Evolutionary conservation across 2,888 invertebrate species (phyloP).

Genomic region (Standfussiana lucernea): DNA sequence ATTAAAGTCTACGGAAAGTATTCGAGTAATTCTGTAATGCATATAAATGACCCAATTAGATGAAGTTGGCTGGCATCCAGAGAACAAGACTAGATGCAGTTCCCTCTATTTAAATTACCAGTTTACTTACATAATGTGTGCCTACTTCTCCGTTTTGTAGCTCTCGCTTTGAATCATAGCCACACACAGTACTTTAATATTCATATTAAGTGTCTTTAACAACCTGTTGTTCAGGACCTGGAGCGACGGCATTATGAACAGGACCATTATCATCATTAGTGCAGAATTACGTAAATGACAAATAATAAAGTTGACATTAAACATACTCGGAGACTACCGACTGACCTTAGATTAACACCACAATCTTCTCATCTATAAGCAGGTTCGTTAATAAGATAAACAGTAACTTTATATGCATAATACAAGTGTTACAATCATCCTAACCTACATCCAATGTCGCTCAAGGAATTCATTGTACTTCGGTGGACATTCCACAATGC

Average conservation of each 20-base stretch:
- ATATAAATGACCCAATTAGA: slow-evolving; percentile 84
- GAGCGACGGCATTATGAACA: slow-evolving; percentile 59
- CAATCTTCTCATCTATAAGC: slow-evolving; percentile 70
- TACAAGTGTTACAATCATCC: slow-evolving; percentile 60
- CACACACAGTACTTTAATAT: slow-evolving; percentile 46
- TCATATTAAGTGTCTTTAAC: slow-evolving; percentile 41
- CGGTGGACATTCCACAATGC: slow-evolving; percentile 48
- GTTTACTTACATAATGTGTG: slow-evolving; percentile 68
- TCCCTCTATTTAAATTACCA: slow-evolving; percentile 76
- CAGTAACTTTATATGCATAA: slow-evolving; percentile 60
- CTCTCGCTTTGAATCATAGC: slow-evolving; percentile 47
- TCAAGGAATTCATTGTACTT: slow-evolving; percentile 62
- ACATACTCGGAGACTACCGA: slow-evolving; percentile 61
- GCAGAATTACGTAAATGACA: slow-evolving; percentile 69
- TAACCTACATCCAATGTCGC: slow-evolving; percentile 66
- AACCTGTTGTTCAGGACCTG: slow-evolving; percentile 50
- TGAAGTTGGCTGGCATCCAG: slow-evolving; percentile 82
- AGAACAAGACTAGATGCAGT: slow-evolving; percentile 74
- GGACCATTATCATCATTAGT: slow-evolving; percentile 68
- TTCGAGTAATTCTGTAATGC: slow-evolving; percentile 76
- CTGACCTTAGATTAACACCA: slow-evolving; percentile 72
- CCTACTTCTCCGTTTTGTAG: slow-evolving; percentile 48
- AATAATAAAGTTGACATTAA: slow-evolving; percentile 69
- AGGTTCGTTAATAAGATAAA: slow-evolving; percentile 73
- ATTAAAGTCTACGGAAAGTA: slow-evolving; percentile 67